Base-by-base conservation (phyloP, 2,113 vertebrate genomes). In the Sialia sialis region DNA sequence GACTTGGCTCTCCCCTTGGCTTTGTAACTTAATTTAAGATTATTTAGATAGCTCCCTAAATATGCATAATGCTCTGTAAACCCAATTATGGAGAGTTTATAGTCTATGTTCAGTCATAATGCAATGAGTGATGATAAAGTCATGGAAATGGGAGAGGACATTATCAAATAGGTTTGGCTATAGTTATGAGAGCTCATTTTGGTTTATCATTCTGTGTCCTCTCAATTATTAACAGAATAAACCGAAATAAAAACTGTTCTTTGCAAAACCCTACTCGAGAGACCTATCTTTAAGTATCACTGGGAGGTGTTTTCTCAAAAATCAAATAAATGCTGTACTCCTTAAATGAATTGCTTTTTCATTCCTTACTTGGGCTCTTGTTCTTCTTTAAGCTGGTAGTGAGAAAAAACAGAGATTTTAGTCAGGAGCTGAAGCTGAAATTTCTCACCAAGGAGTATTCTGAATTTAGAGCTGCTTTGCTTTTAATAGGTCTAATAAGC, bases 11-110 rank as follows among this genome's bases (percentile, higher is more conserved):
- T 90, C 86, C 2, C 7, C 11, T 72, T 67, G 36, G 38, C 66
- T 80, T 80, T 2, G 5, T 91, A 96, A 96, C 59, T 90, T 69
- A 39, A 96, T 97, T 87, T 91, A 25, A 63, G 84, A 16, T 66
- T 95, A 90, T 90, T 96, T 88, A 77, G 90, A 67, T 75, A 87
- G 90, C 90, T 94, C 79, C 1, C 27, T 82, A 94, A 96, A 89
- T 94, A 89, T 79, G 81, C 75, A 70, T 83, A 95, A 87, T 93
- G 87, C 72, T 74, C 41, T 62, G 23, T 79, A 97, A 96, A 97
- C 69, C 73, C 22, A 96, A 73, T 97, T 94, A 94, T 29, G 84
- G 58, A 26, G 84, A 62, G 89, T 72, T 94, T 74, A 20, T 69
- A 30, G 70, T 51, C 91, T 94, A 12, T 90, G 81, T 91, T 96